Evolutionary conservation across 2,888 invertebrate genomes (phyloP).

Genomic region (Drosophila pegasa): DNA sequence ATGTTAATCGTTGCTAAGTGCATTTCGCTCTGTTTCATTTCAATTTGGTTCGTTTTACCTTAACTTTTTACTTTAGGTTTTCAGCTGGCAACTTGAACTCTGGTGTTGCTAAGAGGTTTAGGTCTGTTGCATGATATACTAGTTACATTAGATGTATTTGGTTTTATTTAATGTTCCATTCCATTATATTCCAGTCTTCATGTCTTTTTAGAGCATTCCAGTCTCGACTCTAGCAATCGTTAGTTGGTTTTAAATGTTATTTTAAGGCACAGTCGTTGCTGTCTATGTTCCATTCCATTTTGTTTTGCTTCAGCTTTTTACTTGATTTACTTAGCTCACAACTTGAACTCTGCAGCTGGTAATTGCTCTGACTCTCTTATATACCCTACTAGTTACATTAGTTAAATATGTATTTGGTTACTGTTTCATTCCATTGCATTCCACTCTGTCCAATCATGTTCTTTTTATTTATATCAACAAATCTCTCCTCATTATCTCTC

Average conservation of each 20-base stretch:
- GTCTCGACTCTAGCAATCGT: no score
- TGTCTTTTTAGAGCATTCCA: no score
- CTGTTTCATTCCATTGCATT: constrained; percentile 3
- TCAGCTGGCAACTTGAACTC: background rate
- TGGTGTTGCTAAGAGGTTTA: background rate
- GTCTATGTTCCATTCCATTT: background rate
- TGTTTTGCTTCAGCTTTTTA: background rate
- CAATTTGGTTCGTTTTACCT: background rate
- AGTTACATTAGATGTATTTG: no score
- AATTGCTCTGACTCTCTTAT: no score
- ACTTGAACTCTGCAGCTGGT: no score
- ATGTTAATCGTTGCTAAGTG: background rate
- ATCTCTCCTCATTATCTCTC: no score
- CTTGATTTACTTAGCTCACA: no score
- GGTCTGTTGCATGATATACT: background rate
- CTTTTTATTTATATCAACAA: no score
- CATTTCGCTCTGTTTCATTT: constrained; percentile 7
- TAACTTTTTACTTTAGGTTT: background rate
- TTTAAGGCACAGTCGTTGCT: no score
- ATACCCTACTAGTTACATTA: no score
- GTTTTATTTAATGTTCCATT: background rate
- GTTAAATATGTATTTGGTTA: no score
- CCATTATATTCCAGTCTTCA: background rate
- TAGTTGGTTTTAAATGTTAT: no score
- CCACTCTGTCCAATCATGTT: background rate